Percentiles rank a stretch among this genome's conserved stretches.
These are phyloP conservation scores for Agapetus fuscipes DNA, from an alignment of 2,888 invertebrate species.

Conservation along the genomic window DNA sequence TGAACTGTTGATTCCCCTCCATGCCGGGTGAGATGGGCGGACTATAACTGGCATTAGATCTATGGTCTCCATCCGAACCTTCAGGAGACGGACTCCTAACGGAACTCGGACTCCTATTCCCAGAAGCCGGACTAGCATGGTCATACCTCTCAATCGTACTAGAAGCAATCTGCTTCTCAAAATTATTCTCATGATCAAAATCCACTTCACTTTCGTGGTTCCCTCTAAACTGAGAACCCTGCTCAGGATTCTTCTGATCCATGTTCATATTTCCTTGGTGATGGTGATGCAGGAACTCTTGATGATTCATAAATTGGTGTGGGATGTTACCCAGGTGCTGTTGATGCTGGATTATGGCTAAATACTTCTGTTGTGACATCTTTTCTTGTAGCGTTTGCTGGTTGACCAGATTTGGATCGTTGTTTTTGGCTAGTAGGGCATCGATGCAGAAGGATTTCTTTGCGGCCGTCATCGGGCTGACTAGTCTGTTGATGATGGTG, in stretches of 20 bases:
- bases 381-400: slow-evolving; percentile 32
- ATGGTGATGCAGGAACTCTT: slow-evolving; percentile 8
- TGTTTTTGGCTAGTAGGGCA: slow-evolving; percentile 63
- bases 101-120: slow-evolving; percentile 34
- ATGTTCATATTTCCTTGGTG: slow-evolving; percentile 6
- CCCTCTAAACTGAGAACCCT: slow-evolving; percentile 23
- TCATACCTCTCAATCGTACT: slow-evolving; percentile 37
- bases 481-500: slow-evolving; percentile 31
- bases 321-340: slow-evolving; percentile 13
- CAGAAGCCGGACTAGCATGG: slow-evolving; percentile 23
- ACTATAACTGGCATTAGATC: slow-evolving; percentile 61
- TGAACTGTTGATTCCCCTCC: slow-evolving; percentile 47
- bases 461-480: slow-evolving; percentile 24
- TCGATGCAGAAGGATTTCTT: slow-evolving; percentile 85
- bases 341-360: slow-evolving; percentile 36
- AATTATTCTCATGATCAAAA: slow-evolving; percentile 32
- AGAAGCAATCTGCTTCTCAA: slow-evolving; percentile 39
- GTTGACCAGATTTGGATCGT: slow-evolving; percentile 27
- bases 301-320: slow-evolving; percentile 10
- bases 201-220: slow-evolving; percentile 26
- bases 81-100: slow-evolving; percentile 31
- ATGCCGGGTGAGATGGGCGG: slow-evolving; percentile 82
- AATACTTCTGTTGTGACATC: slow-evolving; percentile 34
- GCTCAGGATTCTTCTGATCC: slow-evolving; percentile 28
- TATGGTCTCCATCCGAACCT: slow-evolving; percentile 42